Percentiles rank a stretch among this genome's conserved stretches.
These are phyloP conservation scores for Drosophila nr. perissopoda DNA, from an alignment of 2,888 invertebrate species.

Conservation along the genomic window DNA sequence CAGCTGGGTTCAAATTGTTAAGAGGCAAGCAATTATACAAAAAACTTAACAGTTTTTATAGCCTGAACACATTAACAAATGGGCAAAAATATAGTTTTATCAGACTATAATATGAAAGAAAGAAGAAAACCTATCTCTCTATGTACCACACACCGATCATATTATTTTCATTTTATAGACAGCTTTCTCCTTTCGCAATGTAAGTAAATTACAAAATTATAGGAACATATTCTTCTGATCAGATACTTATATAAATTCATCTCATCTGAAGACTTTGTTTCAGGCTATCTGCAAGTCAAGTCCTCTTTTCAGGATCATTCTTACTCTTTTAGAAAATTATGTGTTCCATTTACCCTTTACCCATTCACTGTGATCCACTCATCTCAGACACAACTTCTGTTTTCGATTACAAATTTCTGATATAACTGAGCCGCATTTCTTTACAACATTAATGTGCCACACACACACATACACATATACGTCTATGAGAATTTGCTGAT, in stretches of 20 bases:
- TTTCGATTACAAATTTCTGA: conserved; percentile 37
- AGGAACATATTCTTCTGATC: background rate
- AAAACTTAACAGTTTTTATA: background rate
- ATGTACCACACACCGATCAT: background rate
- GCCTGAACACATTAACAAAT: no score
- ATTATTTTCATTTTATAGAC: background rate
- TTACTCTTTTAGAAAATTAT: no score
- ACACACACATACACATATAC: conserved; percentile 8
- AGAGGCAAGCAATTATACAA: background rate
- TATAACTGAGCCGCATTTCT: conserved; percentile 37
- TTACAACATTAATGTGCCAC: conserved; percentile 44
- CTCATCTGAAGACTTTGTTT: no score
- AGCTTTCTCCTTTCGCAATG: background rate
- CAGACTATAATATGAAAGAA: background rate
- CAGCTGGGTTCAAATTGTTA: background rate
- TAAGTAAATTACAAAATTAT: background rate
- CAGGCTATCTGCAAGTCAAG: background rate
- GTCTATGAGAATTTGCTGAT: conserved; percentile 60
- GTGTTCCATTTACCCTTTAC: background rate
- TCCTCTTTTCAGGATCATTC: accelerated
- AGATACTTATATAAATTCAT: background rate
- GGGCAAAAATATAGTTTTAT: background rate
- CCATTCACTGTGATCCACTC: conserved; percentile 5
- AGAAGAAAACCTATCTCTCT: background rate
- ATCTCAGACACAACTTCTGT: conserved; percentile 17